Evolutionary conservation across 2,888 invertebrate genomes (phyloP).

Genomic region (Ypsolopha scabrella): DNA sequence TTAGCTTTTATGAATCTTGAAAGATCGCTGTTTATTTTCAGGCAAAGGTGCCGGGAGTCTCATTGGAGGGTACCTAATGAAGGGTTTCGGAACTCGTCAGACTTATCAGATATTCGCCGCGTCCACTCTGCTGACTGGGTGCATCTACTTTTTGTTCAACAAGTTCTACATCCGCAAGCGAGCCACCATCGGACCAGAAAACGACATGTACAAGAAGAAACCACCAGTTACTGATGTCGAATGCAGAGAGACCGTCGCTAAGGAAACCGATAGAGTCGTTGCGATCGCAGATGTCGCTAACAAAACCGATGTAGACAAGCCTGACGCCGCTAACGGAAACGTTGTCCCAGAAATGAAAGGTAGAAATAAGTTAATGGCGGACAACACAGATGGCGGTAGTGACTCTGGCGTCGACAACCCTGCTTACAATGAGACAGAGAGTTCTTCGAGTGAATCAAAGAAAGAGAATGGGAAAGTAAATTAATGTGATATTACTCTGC

Average conservation of each 20-base stretch:
- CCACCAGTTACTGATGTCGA: constrained; percentile 44
- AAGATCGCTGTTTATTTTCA: constrained; percentile 29
- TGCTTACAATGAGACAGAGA: constrained; percentile 47
- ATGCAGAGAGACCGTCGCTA: constrained; percentile 26
- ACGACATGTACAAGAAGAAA: constrained; percentile 71
- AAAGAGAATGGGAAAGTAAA: constrained; percentile 26
- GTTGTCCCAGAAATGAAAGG: background rate
- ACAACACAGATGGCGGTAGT: constrained; percentile 54
- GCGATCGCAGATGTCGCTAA: constrained; percentile 35
- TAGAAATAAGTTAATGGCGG: constrained; percentile 14
- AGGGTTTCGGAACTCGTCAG: constrained; percentile 76
- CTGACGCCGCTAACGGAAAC: background rate
- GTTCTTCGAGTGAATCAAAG: constrained; percentile 20
- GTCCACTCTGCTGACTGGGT: constrained; percentile 72
- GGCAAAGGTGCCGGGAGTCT: constrained; percentile 82
- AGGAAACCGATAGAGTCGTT: constrained; percentile 25
- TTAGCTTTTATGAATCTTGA: background rate
- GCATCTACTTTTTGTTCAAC: constrained; percentile 78
- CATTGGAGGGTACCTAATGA: constrained; percentile 81
- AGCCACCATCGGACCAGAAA: constrained; percentile 44
- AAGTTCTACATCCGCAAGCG: constrained; percentile 72
- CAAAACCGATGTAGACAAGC: constrained; percentile 14
- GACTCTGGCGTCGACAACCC: constrained; percentile 62
- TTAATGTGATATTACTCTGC: constrained; percentile 16
- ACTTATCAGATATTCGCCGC: constrained; percentile 80